Conservation (phyloP, 2,797 vertebrate species). For the Leucoraja ocellata region DNA sequence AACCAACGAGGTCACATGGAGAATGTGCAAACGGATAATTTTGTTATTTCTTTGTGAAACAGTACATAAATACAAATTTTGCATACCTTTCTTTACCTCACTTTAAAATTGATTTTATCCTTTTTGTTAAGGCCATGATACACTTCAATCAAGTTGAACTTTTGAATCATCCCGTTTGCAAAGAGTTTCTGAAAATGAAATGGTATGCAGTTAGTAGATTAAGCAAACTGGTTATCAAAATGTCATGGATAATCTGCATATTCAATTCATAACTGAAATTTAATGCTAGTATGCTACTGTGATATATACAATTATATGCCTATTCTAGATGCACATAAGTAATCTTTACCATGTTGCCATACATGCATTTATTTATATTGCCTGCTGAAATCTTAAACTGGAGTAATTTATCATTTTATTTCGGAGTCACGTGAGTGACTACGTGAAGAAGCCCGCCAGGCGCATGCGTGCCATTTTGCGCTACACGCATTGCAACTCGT, state of each 20-base stretch:
- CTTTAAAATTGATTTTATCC: not conserved
- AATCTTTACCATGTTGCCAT: not conserved
- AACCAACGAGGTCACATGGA: too few relatives aligned
- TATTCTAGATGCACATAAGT: not conserved
- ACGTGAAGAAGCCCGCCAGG: too few relatives aligned
- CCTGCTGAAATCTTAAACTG: not conserved
- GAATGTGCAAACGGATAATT: not conserved
- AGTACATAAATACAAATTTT: not conserved
- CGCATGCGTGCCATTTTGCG: too few relatives aligned
- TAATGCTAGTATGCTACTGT: not conserved
- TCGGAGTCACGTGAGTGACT: too few relatives aligned
- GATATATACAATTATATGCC: not conserved
- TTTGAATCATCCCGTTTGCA: conserved; percentile 86
- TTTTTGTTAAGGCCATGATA: conserved; percentile 75
- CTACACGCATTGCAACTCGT: too few relatives aligned
- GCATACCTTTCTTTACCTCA: not conserved
- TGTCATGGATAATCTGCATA: not conserved
- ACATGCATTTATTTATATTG: not conserved
- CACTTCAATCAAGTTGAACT: conserved; percentile 82
- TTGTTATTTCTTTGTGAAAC: not conserved
- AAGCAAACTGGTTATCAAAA: not conserved
- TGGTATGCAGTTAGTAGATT: conserved; percentile 63
- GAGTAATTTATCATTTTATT: not conserved
- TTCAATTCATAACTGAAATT: not conserved
- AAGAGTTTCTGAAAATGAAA: conserved; percentile 92